Conservation (phyloP, 2,888 invertebrate species). For the Melanotus villosus region DNA sequence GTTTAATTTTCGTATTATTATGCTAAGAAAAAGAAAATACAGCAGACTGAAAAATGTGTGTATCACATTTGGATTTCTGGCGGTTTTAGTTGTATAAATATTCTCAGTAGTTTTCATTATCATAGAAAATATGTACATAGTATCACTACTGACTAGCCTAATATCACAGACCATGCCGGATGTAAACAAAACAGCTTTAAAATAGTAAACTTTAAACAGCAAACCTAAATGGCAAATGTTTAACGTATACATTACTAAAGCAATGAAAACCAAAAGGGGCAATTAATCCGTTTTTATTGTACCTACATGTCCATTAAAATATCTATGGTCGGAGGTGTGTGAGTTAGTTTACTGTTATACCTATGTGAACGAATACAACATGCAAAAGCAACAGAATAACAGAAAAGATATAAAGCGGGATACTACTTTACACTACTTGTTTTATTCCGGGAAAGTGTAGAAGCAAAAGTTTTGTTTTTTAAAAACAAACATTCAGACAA, state of each 20-base stretch:
- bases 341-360: slow-evolving; percentile 35
- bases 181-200: slow-evolving; percentile 51
- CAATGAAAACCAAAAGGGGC: slow-evolving; percentile 46
- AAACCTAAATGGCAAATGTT: slow-evolving; percentile 33
- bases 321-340: slow-evolving; percentile 32
- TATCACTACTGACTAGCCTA: slow-evolving; percentile 16
- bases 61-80: background rate
- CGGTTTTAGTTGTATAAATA: too few species aligned
- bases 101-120: too few species aligned
- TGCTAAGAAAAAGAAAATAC: background rate
- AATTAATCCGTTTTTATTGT: slow-evolving; percentile 65
- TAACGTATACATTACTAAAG: slow-evolving; percentile 41
- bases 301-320: slow-evolving; percentile 38
- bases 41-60: slow-evolving; percentile 9
- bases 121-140: too few species aligned
- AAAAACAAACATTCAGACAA: background rate
- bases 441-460: slow-evolving; percentile 27
- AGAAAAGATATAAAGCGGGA: slow-evolving; percentile 42
- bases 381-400: slow-evolving; percentile 41
- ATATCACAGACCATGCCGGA: slow-evolving; percentile 60
- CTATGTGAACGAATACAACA: slow-evolving; percentile 35
- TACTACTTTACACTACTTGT: slow-evolving; percentile 40
- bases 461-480: background rate
- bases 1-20: background rate
- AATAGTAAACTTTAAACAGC: slow-evolving; percentile 48